Evolutionary conservation across 1,140 invertebrate species (phyloP).

Genomic region (Drosophila sproati): DNA sequence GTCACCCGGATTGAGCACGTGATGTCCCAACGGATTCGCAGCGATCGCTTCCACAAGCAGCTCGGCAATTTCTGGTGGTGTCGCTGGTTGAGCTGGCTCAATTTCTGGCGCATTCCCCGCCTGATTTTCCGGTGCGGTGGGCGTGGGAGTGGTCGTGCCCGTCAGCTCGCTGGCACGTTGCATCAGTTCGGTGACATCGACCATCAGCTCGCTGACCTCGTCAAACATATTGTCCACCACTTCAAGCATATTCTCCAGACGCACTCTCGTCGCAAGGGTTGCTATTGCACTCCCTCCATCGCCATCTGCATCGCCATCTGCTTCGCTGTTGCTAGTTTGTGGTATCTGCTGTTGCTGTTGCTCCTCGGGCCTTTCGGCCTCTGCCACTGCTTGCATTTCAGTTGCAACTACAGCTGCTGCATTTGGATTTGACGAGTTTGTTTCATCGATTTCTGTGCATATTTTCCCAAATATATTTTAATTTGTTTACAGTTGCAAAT

Average conservation of each 20-base stretch:
- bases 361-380: slow-evolving; percentile 1
- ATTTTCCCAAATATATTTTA: neutral
- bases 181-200: slow-evolving; percentile 31
- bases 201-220: slow-evolving; percentile 37
- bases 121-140: neutral
- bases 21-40: neutral
- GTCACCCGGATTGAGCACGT: neutral
- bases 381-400: slow-evolving; percentile 22
- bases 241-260: slow-evolving; percentile 39
- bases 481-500: neutral
- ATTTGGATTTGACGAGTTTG: slow-evolving; percentile 21
- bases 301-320: neutral
- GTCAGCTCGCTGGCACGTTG: slow-evolving; percentile 25
- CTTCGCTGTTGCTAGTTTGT: neutral
- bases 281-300: slow-evolving; percentile 40
- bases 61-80: neutral
- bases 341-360: slow-evolving; percentile 4
- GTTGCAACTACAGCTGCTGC: slow-evolving; percentile 19
- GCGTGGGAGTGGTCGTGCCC: neutral
- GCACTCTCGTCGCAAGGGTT: slow-evolving; percentile 15
- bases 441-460: slow-evolving; percentile 62
- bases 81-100: neutral
- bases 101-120: neutral
- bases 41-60: neutral
- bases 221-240: slow-evolving; percentile 46